Conservation (phyloP, 2,888 invertebrate genomes). For the Anagyrus pseudococci region DNA sequence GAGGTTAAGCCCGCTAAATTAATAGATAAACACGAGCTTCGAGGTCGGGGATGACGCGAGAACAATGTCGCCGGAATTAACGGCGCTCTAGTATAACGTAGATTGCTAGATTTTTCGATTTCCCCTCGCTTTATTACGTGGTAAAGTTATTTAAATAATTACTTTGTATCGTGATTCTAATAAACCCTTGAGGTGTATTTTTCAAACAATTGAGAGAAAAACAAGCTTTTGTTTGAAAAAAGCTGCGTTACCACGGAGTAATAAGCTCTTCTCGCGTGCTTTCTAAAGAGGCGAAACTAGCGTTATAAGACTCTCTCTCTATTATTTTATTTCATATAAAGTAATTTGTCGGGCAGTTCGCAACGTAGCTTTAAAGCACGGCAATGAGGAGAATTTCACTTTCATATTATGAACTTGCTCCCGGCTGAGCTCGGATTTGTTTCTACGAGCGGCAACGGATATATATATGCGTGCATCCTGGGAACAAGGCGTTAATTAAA, state of each 20-base stretch:
- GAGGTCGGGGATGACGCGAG: not conserved
- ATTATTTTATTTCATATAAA: constrained; percentile 2
- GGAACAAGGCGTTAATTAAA: constrained; percentile 3
- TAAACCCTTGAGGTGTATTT: too few relatives aligned
- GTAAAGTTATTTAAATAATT: too few relatives aligned
- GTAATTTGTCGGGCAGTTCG: not conserved
- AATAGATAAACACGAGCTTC: not conserved
- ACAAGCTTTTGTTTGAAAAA: not conserved
- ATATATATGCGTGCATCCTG: not conserved
- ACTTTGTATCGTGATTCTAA: too few relatives aligned
- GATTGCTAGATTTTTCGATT: not conserved
- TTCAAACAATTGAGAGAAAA: too few relatives aligned
- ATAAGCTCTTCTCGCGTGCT: too few relatives aligned
- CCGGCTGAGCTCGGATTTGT: constrained; percentile 13
- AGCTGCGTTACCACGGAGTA: too few relatives aligned
- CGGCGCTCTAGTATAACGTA: not conserved
- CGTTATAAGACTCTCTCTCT: not conserved
- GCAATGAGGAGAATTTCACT: constrained; percentile 13
- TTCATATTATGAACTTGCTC: constrained; percentile 11
- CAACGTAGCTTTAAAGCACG: not conserved
- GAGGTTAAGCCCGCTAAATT: not conserved
- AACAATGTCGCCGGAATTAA: not conserved
- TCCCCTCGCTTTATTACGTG: not conserved
- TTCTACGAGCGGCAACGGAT: not conserved
- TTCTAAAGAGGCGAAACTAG: not conserved